phyloP scores from a whole-genome alignment of 2,888 invertebrate species.

The Eilema sororculum region DNA sequence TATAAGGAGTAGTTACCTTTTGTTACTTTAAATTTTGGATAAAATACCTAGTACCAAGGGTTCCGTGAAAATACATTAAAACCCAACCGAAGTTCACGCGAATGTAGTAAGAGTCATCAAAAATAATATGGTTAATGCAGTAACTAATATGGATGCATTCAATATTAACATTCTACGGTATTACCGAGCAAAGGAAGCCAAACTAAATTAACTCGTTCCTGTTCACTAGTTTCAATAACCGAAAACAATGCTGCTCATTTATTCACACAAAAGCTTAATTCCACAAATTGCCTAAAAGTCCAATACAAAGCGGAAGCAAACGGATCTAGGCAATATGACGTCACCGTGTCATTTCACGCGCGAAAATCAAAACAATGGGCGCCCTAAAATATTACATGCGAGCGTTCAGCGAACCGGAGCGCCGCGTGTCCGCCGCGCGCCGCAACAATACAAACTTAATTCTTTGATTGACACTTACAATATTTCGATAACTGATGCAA shows the following conservation, averaged over 20 bases:
- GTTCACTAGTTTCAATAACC: neutral
- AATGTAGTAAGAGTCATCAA: too few species aligned
- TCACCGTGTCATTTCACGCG: constrained; percentile 66
- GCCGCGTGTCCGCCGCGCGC: constrained; percentile 72
- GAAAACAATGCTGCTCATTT: neutral
- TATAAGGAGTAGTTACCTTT: too few species aligned
- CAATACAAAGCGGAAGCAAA: constrained; percentile 22
- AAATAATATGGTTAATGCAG: neutral
- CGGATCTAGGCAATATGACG: constrained; percentile 57
- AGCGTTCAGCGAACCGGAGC: constrained; percentile 58
- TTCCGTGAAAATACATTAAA: too few species aligned
- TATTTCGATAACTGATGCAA: constrained; percentile 88
- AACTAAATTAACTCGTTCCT: neutral
- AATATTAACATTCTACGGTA: neutral
- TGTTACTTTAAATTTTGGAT: too few species aligned
- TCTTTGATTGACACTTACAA: constrained; percentile 88
- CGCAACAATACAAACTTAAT: constrained; percentile 83
- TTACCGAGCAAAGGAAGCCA: neutral
- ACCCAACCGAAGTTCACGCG: too few species aligned
- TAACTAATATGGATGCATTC: neutral
- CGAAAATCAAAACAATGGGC: constrained; percentile 80
- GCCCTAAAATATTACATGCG: constrained; percentile 76
- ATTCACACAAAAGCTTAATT: neutral
- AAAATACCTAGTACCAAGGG: too few species aligned
- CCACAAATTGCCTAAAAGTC: constrained; percentile 9